These are phyloP conservation scores for Cryptotis parvus DNA, from an alignment of 2,113 vertebrate species.

Conservation along the genomic window DNA sequence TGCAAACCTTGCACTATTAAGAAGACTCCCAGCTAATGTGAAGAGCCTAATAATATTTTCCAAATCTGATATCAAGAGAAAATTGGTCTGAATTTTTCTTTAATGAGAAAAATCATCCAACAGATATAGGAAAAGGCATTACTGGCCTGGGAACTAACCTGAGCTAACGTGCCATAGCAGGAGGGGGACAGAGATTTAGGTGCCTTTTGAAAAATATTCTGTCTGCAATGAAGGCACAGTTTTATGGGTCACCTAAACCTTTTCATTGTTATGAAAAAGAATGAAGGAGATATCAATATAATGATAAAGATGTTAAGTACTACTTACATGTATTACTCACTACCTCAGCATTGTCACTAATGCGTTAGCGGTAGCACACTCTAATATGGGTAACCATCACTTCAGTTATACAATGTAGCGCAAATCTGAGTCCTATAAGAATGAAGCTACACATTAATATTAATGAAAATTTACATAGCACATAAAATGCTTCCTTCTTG, in stretches of 20 bases:
- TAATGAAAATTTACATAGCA: background rate
- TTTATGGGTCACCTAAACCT: background rate
- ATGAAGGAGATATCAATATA: background rate
- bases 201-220: background rate
- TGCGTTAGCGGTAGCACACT: background rate
- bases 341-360: background rate
- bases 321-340: too few species aligned
- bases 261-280: background rate
- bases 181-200: background rate
- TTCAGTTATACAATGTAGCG: background rate
- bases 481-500: slow-evolving; percentile 38
- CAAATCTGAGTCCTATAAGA: background rate
- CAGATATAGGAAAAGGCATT: background rate
- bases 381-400: background rate
- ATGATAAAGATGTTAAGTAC: slow-evolving; percentile 6
- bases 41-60: background rate
- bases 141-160: background rate
- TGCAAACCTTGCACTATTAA: background rate
- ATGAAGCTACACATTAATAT: background rate
- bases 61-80: background rate
- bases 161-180: background rate
- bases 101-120: background rate
- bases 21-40: background rate
- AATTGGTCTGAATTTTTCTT: background rate
- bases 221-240: background rate